A percentile compares a stretch with the other conserved stretches of the same genome.
phyloP scores from a whole-genome alignment of 2,888 invertebrate genomes.

The Eilema griseolum region DNA sequence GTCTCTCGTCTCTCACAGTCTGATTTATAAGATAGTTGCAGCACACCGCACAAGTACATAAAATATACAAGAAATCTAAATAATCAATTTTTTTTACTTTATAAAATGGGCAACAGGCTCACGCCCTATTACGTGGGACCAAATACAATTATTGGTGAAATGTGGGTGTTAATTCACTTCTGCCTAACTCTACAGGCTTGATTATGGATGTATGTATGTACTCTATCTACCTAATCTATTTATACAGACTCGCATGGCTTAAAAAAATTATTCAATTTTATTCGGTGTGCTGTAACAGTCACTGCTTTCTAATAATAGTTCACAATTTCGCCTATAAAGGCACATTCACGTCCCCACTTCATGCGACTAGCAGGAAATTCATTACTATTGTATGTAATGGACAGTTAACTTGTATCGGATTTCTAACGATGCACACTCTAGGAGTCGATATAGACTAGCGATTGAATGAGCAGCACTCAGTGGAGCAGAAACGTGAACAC shows the following conservation, averaged over 20 bases:
- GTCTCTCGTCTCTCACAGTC: too few species aligned
- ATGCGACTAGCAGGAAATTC: conserved; percentile 21
- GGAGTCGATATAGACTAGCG: conserved; percentile 52
- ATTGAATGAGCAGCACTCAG: conserved; percentile 59
- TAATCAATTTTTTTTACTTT: too few species aligned
- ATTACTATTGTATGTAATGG: conserved; percentile 28
- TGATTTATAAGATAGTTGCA: too few species aligned
- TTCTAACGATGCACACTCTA: conserved; percentile 36
- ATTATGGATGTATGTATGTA: too few species aligned
- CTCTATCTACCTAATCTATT: too few species aligned
- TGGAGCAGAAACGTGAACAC: conserved; percentile 62
- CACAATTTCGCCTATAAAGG: not conserved
- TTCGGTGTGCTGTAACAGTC: not conserved
- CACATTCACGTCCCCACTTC: conserved; percentile 9
- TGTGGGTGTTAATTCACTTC: too few species aligned
- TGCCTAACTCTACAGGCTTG: too few species aligned
- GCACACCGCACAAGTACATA: too few species aligned
- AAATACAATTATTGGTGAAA: too few species aligned
- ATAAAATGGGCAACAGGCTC: too few species aligned
- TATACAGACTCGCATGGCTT: not conserved
- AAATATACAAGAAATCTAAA: too few species aligned
- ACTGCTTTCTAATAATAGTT: not conserved
- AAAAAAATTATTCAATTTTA: not conserved
- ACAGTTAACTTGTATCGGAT: conserved; percentile 41
- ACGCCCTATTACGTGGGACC: too few species aligned